Conservation (phyloP, 1,140 invertebrate species). For the Telenomus remus region DNA sequence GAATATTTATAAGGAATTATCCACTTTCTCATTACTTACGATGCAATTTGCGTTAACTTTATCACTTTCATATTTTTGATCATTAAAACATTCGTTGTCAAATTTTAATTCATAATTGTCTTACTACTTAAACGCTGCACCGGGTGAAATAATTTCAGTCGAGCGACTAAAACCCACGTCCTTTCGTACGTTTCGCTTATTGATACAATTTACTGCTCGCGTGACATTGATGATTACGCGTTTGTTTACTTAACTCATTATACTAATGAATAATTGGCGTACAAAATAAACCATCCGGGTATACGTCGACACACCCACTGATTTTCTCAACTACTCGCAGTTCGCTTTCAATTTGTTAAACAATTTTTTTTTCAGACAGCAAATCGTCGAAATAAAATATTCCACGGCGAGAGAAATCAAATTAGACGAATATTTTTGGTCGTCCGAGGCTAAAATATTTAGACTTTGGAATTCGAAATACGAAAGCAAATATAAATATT, state of each 20-base stretch:
- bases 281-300: slow-evolving; percentile 10
- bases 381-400: too few species aligned
- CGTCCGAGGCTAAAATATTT: too few species aligned
- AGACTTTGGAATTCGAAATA: too few species aligned
- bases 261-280: slow-evolving; percentile 47
- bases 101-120: too few species aligned
- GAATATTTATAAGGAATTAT: slow-evolving; percentile 36
- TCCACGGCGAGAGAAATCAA: too few species aligned
- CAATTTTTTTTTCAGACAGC: too few species aligned
- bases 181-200: slow-evolving; percentile 46
- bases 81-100: background rate
- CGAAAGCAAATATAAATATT: too few species aligned
- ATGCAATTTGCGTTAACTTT: background rate
- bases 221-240: slow-evolving; percentile 30
- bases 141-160: background rate
- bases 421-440: too few species aligned
- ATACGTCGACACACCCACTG: slow-evolving; percentile 3
- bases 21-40: slow-evolving; percentile 18
- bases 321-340: background rate
- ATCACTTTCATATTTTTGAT: slow-evolving; percentile 1
- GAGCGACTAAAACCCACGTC: background rate
- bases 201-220: slow-evolving; percentile 46
- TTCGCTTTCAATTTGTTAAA: too few species aligned
- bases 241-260: slow-evolving; percentile 42
- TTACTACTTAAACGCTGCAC: too few species aligned